Evolutionary conservation across 2,888 invertebrate genomes (phyloP).

Genomic region (Brachypterus glaber): DNA sequence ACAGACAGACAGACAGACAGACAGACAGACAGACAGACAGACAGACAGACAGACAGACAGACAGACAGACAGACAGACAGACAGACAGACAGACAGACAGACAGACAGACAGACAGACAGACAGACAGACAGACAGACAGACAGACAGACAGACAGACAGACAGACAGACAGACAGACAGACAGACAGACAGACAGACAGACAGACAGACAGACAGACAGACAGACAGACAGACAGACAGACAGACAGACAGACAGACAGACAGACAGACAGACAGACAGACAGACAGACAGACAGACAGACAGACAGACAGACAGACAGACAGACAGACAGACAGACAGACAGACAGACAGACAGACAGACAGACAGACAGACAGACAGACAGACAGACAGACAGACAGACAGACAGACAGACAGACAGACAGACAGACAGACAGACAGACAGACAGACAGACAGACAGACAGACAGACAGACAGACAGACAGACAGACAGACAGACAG

Average conservation of each 20-base stretch:
- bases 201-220: slow-evolving; percentile 2
- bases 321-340: slow-evolving; percentile 2
- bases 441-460: slow-evolving; percentile 6
- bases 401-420: slow-evolving; percentile 6
- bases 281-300: slow-evolving; percentile 2
- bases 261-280: slow-evolving; percentile 2
- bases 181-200: slow-evolving; percentile 2
- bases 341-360: slow-evolving; percentile 2
- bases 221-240: slow-evolving; percentile 2
- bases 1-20: slow-evolving; percentile 11
- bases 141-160: slow-evolving; percentile 10
- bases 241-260: slow-evolving; percentile 2
- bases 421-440: slow-evolving; percentile 6
- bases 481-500: slow-evolving; percentile 6
- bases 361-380: slow-evolving; percentile 2
- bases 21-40: slow-evolving; percentile 9
- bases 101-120: slow-evolving; percentile 12
- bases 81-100: slow-evolving; percentile 9
- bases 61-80: slow-evolving; percentile 10
- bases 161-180: slow-evolving; percentile 11
- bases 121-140: slow-evolving; percentile 12
- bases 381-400: slow-evolving; percentile 4
- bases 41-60: slow-evolving; percentile 11
- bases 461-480: slow-evolving; percentile 6
- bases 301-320: slow-evolving; percentile 2